Evolutionary conservation across 2,113 vertebrate genomes (phyloP), one percentile per base, ranked within the genome.

Genomic region (Noctilio leporinus): DNA sequence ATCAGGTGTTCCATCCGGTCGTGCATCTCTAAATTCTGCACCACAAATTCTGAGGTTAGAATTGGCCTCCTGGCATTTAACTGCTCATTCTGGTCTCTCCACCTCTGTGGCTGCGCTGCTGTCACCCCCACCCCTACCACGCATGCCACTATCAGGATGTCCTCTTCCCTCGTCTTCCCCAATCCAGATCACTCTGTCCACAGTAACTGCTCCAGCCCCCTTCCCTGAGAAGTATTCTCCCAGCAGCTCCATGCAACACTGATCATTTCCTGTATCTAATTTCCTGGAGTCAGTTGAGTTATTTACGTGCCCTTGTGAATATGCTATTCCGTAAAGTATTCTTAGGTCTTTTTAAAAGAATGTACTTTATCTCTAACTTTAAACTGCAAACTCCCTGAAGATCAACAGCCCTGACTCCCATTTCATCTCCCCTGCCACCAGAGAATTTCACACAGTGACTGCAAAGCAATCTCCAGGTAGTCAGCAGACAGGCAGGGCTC

Each of bases 1-100:
- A 99, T 98, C 93, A 99, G 98, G 96, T 99, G 99, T 62, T 99
- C 99, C 95, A 99, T 98, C 95, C 99, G 99, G 92, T 99, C 99
- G 0, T 98, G 99, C 99, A 99, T 99, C 96, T 99, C 99, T 94
- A 99, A 98, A 97, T 99, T 99, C 99, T 99, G 96, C 51, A 91
- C 76, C 7, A 78, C 72, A 57, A 76, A 4, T 3, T 2, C 1
- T 0, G 3, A 49, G 35, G 28, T 95, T 30, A 83, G 81, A 7
- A 9, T 0, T 1, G 3, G 83, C 19, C 64, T 8, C 33, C 80
- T 16, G 22, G 30, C 11, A 3, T 2, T 17, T 9, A 20, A 62
- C 26, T 5, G 81, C 14, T 72, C 77, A 9, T 5, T 30, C 28
- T 45, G 30, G n/a, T 6, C 73, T 89, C 45, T 57, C 72, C 10